Base-by-base conservation (phyloP, 2,113 vertebrate species). In the Setophaga kirtlandii region DNA sequence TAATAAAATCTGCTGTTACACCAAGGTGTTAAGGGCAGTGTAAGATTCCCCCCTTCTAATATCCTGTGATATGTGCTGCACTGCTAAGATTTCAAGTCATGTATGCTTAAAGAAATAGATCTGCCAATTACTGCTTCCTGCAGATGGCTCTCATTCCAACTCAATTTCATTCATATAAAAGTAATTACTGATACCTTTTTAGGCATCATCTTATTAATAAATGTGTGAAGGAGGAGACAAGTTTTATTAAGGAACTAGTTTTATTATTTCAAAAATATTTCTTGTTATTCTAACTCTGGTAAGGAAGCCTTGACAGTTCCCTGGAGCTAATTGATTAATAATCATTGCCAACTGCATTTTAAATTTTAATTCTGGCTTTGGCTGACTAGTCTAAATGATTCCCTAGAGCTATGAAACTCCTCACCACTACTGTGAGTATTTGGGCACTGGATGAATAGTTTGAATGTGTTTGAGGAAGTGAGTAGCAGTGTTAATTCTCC, bases 261-360 rank as follows among this genome's bases (percentile, higher is more conserved):
- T 89, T 83, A 97, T 89, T 94, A 90, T 95, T 94, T 92, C 12
- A 87, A 74, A 97, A 90, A 82, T 86, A 96, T 24, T 84, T 77
- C 91, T 91, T 96, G 94, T 90, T 93, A 93, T 88, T 94, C 55
- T 92, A 95, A 89, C 67, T 95, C 77, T 41, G 82, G 39, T 75
- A 74, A 52, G 94, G 79, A 95, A 94, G 75, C 79, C 55, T 31
- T 91, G 93, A 95, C 23, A 18, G 80, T 73, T 94, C 93, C 96
- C 96, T 87, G 69, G 87, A 96, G 93, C 73, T 94, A 92, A 92
- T 5, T 96, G 96, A 97, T 96, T 96, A 96, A 96, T 90, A 94
- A 95, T 64, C 82, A 82, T 37, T 89, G 93, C 94, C 84, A 91
- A 80, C 42, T 88, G 78, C 81, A 80, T 95, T 96, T 96, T 88